Evolutionary conservation across 2,113 vertebrate species (phyloP), one percentile per base, ranked within the genome.

Genomic region (Panurus biarmicus): DNA sequence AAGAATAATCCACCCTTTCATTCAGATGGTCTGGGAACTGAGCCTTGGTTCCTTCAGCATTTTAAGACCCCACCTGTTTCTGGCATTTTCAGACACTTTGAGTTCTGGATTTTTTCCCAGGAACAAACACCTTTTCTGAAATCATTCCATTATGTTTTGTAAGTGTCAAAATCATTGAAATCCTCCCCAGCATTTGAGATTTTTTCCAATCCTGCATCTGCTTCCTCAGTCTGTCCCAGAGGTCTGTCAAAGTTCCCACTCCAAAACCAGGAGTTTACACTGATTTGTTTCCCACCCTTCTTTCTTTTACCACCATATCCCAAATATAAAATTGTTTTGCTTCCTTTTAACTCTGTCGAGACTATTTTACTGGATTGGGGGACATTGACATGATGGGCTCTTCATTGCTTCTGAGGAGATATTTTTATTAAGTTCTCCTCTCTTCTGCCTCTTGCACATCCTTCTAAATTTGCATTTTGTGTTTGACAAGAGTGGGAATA

Each of bases 401-500:
- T 74, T 86, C 86, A 29, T 64, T 94, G 66, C 54, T 93, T 73
- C 80, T 73, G n/a, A 83, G 77, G 54, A 95, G 62, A 36, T 82
- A 69, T 76, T 89, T 95, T 94, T 94, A 85, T 87, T 92, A 94
- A 85, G 81, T 73, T 87, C 71, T 89, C 87, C 47, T 82, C 85
- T 65, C 20, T 90, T 92, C 82, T 92, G 58, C 69, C 53, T 75
- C 74, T 67, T 91, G 73, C 65, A 47, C 66, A 71, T 91, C 51
- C 67, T 67, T 76, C 81, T 89, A 45, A 89, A 94, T 95, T 87
- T 96, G 60, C 85, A 85, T 93, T 79, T 93, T 89, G 76, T 95
- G 81, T 94, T 83, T 96, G 92, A 94, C 89, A 93, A 85, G 89
- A 89, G 56, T 47, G 74, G 73, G 53, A 79, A 87, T 77, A 53